A percentile compares a stretch with the other conserved stretches of the same genome.
These are phyloP conservation scores for Polydrusus pterygomalis DNA, from an alignment of 2,888 invertebrate species.

Conservation along the genomic window DNA sequence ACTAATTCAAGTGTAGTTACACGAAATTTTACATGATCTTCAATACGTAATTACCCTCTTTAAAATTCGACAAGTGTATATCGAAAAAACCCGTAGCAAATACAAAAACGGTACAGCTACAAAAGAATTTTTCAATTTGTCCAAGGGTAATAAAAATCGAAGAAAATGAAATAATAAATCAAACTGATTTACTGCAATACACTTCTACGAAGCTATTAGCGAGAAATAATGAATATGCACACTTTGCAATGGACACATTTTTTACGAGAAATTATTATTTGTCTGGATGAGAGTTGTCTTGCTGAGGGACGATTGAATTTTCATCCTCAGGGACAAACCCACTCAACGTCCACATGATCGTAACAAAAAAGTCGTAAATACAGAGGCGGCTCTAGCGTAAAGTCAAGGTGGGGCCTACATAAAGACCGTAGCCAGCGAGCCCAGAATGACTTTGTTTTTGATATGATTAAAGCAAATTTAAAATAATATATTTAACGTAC, in stretches of 20 bases:
- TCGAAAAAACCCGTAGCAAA: neutral
- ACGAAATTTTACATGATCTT: too few species aligned
- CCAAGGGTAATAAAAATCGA: slow-evolving; percentile 45
- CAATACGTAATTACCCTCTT: neutral
- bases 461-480: too few species aligned
- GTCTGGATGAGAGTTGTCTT: slow-evolving; percentile 10
- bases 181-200: slow-evolving; percentile 46
- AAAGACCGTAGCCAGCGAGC: too few species aligned
- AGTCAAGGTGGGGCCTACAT: too few species aligned
- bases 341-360: too few species aligned
- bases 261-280: slow-evolving; percentile 5
- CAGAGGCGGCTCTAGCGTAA: too few species aligned
- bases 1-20: too few species aligned
- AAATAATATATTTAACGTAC: too few species aligned
- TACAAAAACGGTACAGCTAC: neutral
- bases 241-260: neutral
- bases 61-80: neutral
- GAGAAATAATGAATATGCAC: slow-evolving; percentile 47
- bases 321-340: neutral
- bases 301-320: neutral
- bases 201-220: slow-evolving; percentile 48
- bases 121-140: slow-evolving; percentile 51
- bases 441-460: too few species aligned
- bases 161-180: slow-evolving; percentile 47
- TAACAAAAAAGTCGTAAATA: too few species aligned